These are phyloP conservation scores for Cecidostiba fungosa DNA, from an alignment of 2,888 invertebrate species.

Conservation along the genomic window DNA sequence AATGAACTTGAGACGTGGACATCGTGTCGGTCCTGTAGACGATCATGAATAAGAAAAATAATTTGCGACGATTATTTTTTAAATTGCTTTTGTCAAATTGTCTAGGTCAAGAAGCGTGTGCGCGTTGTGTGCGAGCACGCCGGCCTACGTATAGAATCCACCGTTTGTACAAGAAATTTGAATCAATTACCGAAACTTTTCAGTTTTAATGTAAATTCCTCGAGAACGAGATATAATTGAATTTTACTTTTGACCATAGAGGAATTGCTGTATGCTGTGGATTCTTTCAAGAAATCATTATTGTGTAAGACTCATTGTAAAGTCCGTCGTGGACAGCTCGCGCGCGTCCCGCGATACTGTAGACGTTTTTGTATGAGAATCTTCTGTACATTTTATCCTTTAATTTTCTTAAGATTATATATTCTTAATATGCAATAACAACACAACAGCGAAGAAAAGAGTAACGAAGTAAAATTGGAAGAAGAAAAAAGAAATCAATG, in stretches of 20 bases:
- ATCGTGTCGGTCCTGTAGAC: constrained; percentile 58
- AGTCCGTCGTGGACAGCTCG: constrained; percentile 58
- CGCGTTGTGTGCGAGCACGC: background rate
- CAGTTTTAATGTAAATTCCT: constrained; percentile 55
- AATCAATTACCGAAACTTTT: constrained; percentile 23
- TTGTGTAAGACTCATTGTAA: constrained; percentile 61
- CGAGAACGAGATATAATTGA: constrained; percentile 41
- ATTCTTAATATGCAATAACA: constrained; percentile 71
- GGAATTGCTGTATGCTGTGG: constrained; percentile 58
- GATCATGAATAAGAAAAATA: constrained; percentile 34
- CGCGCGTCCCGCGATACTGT: constrained; percentile 72
- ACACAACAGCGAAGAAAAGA: constrained; percentile 64
- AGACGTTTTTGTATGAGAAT: constrained; percentile 75
- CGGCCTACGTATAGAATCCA: constrained; percentile 8
- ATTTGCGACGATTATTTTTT: constrained; percentile 33
- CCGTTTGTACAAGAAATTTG: constrained; percentile 24
- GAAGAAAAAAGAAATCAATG: constrained; percentile 51
- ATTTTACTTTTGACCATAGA: constrained; percentile 62
- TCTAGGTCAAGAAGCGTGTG: background rate
- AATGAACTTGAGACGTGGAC: constrained; percentile 43
- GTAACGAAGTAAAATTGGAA: constrained; percentile 58
- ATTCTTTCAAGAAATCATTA: constrained; percentile 58
- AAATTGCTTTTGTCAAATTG: constrained; percentile 33
- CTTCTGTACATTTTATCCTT: constrained; percentile 79
- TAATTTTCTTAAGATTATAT: constrained; percentile 70